phyloP scores from a whole-genome alignment of 2,888 invertebrate species.

The Antitype chi region DNA sequence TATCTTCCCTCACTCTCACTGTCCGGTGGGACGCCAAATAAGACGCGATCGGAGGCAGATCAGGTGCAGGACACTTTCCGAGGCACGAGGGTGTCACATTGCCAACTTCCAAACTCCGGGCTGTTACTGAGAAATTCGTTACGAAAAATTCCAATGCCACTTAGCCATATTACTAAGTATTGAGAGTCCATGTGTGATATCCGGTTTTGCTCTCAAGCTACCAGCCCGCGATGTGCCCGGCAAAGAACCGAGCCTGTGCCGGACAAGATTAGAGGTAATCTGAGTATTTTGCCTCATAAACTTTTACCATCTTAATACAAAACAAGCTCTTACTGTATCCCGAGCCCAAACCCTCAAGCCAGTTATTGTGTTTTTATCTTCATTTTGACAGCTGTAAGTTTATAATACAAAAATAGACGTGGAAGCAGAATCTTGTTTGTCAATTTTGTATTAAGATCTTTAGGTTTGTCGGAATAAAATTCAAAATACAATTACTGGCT shows the following conservation, averaged over 20 bases:
- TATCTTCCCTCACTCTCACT: neutral
- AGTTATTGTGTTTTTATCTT: neutral
- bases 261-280: slow-evolving; percentile 50
- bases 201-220: slow-evolving; percentile 59
- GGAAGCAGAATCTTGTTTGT: neutral
- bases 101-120: neutral
- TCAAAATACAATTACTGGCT: neutral
- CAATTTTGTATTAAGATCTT: neutral
- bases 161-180: neutral
- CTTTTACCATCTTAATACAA: neutral
- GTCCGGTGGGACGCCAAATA: neutral
- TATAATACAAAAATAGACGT: neutral
- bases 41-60: neutral
- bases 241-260: slow-evolving; percentile 57
- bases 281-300: slow-evolving; percentile 25
- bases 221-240: slow-evolving; percentile 59
- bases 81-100: neutral
- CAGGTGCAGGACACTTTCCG: neutral
- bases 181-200: slow-evolving; percentile 41
- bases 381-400: neutral
- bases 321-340: neutral
- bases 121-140: neutral
- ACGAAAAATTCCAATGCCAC: neutral
- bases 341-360: neutral
- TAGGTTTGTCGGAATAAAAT: neutral